Evolutionary conservation across 2,797 vertebrate genomes (phyloP), one percentile per base, ranked within the genome.

Genomic region (Trachops cirrhosus): DNA sequence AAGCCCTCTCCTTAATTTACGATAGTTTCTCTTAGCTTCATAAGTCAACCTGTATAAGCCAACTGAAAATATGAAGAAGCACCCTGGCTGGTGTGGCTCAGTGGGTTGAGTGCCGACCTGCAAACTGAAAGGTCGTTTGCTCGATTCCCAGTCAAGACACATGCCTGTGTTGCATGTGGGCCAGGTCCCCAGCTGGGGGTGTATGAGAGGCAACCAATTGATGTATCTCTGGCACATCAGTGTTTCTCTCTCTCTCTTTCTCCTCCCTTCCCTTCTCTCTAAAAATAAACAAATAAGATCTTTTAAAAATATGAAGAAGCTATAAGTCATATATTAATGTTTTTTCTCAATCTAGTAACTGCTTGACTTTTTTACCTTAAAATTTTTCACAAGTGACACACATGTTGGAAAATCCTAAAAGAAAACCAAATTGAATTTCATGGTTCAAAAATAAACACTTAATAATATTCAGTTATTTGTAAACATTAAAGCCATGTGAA

Each of bases 381-480:
- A 79, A 64, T 9, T 85, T 80, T 87, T 41, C 18, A 78, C 24
- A 91, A 78, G 41, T 77, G 32, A 73, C 54, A 90, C 1, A 11
- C 19, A 73, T 83, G 34, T 50, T 70, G 14, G 80, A 93, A 91
- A 86, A 64, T 86, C 5, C 50, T 44, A 88, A 90, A 24, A 16
- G 29, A 44, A 82, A 93, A 73, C 26, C n/a, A 89, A 90, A 88
- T 78, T 90, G 77, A 92, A 86, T 74, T 90, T 94, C 2, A 79
- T 62, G 24, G 3, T 73, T 96, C 44, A 77, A 87, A 68, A 95
- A 67, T 88, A 79, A 86, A 86, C 9, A 57, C 54, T 92, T 48
- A 7, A 77, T 77, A 89, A 87, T n/a, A 54, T 15, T 74, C 14
- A 87, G 11, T 26, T 54, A 71, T 87, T 94, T 78, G 41, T 85